Base-by-base conservation (phyloP, 1,140 invertebrate genomes). In the Bombus huntii region DNA sequence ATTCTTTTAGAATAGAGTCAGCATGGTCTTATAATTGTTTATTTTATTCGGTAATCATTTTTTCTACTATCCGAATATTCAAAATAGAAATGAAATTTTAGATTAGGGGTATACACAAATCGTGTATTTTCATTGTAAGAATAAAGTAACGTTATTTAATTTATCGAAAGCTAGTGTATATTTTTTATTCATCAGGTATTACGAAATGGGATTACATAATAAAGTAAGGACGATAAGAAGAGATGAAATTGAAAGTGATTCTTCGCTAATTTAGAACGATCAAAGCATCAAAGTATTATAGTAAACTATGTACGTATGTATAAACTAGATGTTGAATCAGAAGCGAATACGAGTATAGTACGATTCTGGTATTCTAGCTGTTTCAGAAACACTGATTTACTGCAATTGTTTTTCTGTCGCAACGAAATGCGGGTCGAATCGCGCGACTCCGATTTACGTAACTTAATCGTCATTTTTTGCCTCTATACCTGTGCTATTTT, bases 341-440 rank as follows among this genome's bases (percentile, higher is more conserved):
- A 44, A 74, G 1, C 4, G n/a, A 65, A 62, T 4, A 22, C 22
- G 15, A 62, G 9, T 2, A 0, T 31, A 9, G 22, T 22, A 31
- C 34, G 44, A 28, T 57, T 18, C 42, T 44, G 10, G 3, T 8
- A 44, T 72, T 59, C 18, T 47, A 9, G 13, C 28, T 68, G 42
- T 76, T 72, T 15, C 18, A 42, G 53, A 53, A 76, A 76, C 31
- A 25, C 59, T 25, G 34, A 39, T 22, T 62, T 37, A 82, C 22
- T 73, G 57, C 80, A 25, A 62, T 44, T 25, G 72, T 83, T 83
- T 83, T 83, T 83, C 42, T 22, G 15, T 44, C 1, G 53, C 42
- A 76, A 37, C 65, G 42, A 83, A 76, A 83, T 31, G 59, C 72
- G 31, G 18, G 47, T 31, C 68, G 68, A 81, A 81, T 81, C 68